Percentiles rank a stretch among this genome's conserved stretches.
Evolutionary conservation across 2,888 invertebrate species (phyloP).

Genomic region (Rhagonycha lutea): DNA sequence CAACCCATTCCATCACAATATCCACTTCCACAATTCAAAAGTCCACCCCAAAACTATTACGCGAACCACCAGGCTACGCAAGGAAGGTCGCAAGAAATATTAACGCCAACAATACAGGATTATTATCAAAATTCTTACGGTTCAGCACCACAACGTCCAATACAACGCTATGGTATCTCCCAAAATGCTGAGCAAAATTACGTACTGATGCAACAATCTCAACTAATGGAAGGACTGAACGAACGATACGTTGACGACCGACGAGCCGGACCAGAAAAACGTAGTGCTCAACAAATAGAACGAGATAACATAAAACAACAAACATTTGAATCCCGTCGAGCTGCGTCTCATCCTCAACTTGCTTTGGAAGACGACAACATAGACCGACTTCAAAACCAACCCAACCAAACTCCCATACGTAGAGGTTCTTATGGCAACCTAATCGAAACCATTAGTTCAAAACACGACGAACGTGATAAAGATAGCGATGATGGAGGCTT

Average conservation of each 20-base stretch:
- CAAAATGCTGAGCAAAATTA: constrained; percentile 42
- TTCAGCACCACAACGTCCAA: constrained; percentile 40
- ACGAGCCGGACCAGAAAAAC: constrained; percentile 49
- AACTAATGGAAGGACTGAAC: constrained; percentile 24
- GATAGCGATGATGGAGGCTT: constrained; percentile 69
- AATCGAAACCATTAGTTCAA: constrained; percentile 52
- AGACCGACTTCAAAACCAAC: constrained; percentile 49
- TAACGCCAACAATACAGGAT: constrained; percentile 53
- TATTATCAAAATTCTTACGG: constrained; percentile 49
- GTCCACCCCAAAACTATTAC: constrained; percentile 48
- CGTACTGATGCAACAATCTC: constrained; percentile 37
- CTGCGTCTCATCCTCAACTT: constrained; percentile 71
- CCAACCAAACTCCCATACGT: constrained; percentile 50
- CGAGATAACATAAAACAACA: constrained; percentile 63
- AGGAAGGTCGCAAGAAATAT: constrained; percentile 62
- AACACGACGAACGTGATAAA: constrained; percentile 53
- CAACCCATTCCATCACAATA: constrained; percentile 58
- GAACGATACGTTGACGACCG: constrained; percentile 35
- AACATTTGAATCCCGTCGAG: constrained; percentile 63
- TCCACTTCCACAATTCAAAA: constrained; percentile 49
- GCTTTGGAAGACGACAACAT: constrained; percentile 58
- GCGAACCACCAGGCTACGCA: constrained; percentile 47
- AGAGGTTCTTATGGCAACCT: constrained; percentile 67
- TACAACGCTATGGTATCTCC: constrained; percentile 36
- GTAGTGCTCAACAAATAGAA: constrained; percentile 67